Conservation (phyloP, 2,113 vertebrate genomes). For the Peromyscus maniculatus region DNA sequence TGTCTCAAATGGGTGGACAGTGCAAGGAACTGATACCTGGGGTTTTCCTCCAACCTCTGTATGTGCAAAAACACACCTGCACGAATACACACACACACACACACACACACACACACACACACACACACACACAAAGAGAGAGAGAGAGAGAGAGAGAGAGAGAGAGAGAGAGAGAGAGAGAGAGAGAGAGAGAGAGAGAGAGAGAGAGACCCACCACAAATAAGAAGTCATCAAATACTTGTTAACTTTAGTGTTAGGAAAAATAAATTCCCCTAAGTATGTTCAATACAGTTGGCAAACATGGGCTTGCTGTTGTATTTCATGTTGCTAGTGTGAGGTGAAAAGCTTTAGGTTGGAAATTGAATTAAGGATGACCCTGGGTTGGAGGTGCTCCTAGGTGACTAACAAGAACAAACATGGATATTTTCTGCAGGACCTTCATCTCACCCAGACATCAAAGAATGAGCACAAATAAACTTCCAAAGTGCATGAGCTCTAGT, state of each 20-base stretch:
- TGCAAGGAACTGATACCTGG: background rate
- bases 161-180: too few species aligned
- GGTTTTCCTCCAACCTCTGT: background rate
- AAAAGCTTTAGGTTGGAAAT: background rate
- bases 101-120: background rate
- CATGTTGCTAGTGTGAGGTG: background rate
- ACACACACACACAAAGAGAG: background rate
- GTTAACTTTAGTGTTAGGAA: background rate
- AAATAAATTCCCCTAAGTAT: background rate
- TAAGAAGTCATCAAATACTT: background rate
- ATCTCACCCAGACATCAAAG: slow-evolving; percentile 1
- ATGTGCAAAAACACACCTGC: background rate
- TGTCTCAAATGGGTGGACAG: background rate
- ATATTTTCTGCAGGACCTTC: background rate
- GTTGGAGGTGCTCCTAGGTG: background rate
- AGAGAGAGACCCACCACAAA: background rate
- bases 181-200: too few species aligned
- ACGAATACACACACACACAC: background rate
- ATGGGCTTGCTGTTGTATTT: background rate
- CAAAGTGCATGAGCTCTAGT: background rate
- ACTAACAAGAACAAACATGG: slow-evolving; percentile 4
- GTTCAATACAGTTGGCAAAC: background rate
- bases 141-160: too few species aligned
- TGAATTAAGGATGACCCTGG: background rate
- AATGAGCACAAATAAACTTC: background rate